These are phyloP conservation scores for Oreochromis tanganicae DNA, from an alignment of 2,113 vertebrate species.

Conservation along the genomic window DNA sequence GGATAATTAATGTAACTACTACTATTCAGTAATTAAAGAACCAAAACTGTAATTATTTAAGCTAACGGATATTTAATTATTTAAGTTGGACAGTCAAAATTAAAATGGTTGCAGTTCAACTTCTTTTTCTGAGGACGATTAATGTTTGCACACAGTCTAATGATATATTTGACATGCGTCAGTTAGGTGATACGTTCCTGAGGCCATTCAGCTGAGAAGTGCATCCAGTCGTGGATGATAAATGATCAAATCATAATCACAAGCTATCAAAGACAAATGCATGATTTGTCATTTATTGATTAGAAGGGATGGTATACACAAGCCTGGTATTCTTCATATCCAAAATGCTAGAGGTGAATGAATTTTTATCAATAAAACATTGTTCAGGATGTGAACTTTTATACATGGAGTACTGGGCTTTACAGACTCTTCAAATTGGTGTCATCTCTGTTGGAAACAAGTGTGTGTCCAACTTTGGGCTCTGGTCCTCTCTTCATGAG, in stretches of 20 bases:
- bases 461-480: background rate
- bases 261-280: background rate
- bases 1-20: background rate
- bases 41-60: background rate
- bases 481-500: background rate
- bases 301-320: background rate
- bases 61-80: background rate
- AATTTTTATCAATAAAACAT: background rate
- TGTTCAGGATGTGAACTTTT: background rate
- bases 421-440: background rate
- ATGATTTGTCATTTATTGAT: background rate
- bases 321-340: background rate
- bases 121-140: background rate
- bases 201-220: background rate
- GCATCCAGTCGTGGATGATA: background rate
- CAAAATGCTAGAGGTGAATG: background rate
- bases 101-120: background rate
- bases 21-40: background rate
- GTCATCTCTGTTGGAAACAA: background rate
- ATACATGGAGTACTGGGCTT: background rate
- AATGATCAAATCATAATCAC: background rate
- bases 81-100: background rate
- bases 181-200: background rate
- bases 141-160: background rate
- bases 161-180: background rate